Evolutionary conservation across 2,888 invertebrate species (phyloP).

Genomic region (Drosophila subsilvestris): DNA sequence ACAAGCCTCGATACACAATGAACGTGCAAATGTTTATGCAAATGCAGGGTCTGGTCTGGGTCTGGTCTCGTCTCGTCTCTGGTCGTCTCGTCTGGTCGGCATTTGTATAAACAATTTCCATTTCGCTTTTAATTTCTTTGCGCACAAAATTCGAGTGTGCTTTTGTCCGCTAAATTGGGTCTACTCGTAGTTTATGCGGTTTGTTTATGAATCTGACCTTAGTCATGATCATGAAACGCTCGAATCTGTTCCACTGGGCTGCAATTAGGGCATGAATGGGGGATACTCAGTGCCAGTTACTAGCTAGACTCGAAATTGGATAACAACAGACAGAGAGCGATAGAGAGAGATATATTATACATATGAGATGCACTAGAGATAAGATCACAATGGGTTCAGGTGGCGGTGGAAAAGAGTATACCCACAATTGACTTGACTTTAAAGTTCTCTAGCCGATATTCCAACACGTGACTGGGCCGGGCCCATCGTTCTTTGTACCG

Average conservation of each 20-base stretch:
- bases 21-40: conserved; percentile 53
- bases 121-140: conserved; percentile 67
- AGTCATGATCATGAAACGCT: conserved; percentile 76
- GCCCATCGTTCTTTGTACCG: conserved; percentile 12
- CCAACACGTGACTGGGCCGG: conserved; percentile 1
- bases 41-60: conserved; percentile 48
- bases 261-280: conserved; percentile 54
- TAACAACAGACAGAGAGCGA: conserved; percentile 28
- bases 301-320: conserved; percentile 28
- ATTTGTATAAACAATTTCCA: conserved; percentile 51
- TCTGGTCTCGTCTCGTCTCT: conserved; percentile 10
- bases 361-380: not conserved
- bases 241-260: conserved; percentile 44
- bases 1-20: conserved; percentile 39
- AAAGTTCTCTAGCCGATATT: conserved; percentile 4
- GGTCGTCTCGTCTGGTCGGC: conserved; percentile 31
- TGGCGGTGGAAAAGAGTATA: not conserved
- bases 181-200: conserved; percentile 69
- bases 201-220: conserved; percentile 75
- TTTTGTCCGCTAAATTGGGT: conserved; percentile 68
- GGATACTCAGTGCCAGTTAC: conserved; percentile 44
- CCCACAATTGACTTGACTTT: not conserved
- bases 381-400: not conserved
- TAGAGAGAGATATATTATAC: not conserved
- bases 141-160: conserved; percentile 45